A percentile compares a stretch with the other conserved stretches of the same genome.
Evolutionary conservation across 2,888 invertebrate species (phyloP).

Genomic region (Melanotus villosus): DNA sequence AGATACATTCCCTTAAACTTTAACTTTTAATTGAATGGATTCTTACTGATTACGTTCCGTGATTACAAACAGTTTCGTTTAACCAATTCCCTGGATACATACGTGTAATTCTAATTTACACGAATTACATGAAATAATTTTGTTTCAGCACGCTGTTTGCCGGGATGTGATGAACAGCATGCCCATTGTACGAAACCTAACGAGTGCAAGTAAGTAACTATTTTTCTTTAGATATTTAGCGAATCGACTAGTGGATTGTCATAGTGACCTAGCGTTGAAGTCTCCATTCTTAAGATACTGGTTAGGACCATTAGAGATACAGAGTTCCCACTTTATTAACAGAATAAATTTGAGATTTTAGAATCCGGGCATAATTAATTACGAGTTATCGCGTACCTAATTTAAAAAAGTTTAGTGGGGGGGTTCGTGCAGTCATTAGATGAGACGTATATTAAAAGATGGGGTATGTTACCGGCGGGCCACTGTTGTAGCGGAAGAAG

Average conservation of each 20-base stretch:
- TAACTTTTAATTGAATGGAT: no score
- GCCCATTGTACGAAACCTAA: conserved; percentile 93
- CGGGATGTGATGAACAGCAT: conserved; percentile 92
- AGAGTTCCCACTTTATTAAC: conserved; percentile 1
- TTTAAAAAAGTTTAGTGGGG: conserved; percentile 61
- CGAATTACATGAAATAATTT: no score
- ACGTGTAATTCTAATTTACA: no score
- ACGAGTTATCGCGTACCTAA: conserved; percentile 58
- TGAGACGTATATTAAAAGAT: conserved; percentile 39
- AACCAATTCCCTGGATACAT: no score
- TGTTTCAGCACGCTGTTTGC: conserved; percentile 91
- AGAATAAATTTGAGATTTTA: neutral
- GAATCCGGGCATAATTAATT: conserved; percentile 2
- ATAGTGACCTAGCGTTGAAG: conserved; percentile 20
- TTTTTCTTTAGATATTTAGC: conserved; percentile 33
- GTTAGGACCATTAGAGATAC: neutral
- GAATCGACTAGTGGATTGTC: conserved; percentile 32
- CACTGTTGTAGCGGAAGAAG: conserved; percentile 59
- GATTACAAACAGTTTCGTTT: no score
- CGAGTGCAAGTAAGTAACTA: conserved; percentile 93
- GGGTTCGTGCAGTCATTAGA: conserved; percentile 55
- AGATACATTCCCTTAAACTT: no score
- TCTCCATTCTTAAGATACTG: conserved; percentile 9
- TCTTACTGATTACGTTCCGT: no score
- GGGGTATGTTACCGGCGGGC: conserved; percentile 28